These are phyloP conservation scores for Chrysotoxum bicinctum DNA, from an alignment of 2,888 invertebrate genomes.

Conservation along the genomic window DNA sequence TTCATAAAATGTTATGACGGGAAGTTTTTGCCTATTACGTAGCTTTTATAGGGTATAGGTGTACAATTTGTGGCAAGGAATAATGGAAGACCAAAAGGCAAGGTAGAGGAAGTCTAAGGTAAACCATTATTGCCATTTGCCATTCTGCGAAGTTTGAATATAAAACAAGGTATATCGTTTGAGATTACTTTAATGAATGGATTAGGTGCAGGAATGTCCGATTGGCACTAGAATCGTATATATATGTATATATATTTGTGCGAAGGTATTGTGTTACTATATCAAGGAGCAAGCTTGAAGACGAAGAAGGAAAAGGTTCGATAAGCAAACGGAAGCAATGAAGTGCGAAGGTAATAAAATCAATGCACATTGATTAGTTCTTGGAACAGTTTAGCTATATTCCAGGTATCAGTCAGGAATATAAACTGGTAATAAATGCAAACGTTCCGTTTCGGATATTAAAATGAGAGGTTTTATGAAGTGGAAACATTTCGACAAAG, in stretches of 20 bases:
- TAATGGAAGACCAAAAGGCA: conserved; percentile 34
- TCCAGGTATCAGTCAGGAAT: conserved; percentile 16
- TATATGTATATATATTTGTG: neutral
- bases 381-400: neutral
- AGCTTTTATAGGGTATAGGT: neutral
- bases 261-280: neutral
- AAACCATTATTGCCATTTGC: conserved; percentile 60
- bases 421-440: conserved; percentile 28
- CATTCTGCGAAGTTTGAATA: conserved; percentile 62
- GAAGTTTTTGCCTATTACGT: conserved; percentile 23
- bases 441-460: conserved; percentile 3
- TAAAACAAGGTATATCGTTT: conserved; percentile 69
- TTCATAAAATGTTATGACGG: conserved; percentile 67
- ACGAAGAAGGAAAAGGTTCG: neutral
- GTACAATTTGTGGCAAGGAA: conserved; percentile 28
- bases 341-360: conserved; percentile 50
- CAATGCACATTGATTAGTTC: conserved; percentile 44
- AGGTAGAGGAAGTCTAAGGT: conserved; percentile 43
- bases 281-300: conserved; percentile 11
- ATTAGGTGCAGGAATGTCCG: conserved; percentile 56
- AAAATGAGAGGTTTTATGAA: conserved; percentile 24
- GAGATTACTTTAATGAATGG: conserved; percentile 70
- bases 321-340: conserved; percentile 32
- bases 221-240: conserved; percentile 45
- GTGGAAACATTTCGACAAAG: conserved; percentile 23